Conservation (phyloP, 2,888 invertebrate species). For the Empis stercorea region DNA sequence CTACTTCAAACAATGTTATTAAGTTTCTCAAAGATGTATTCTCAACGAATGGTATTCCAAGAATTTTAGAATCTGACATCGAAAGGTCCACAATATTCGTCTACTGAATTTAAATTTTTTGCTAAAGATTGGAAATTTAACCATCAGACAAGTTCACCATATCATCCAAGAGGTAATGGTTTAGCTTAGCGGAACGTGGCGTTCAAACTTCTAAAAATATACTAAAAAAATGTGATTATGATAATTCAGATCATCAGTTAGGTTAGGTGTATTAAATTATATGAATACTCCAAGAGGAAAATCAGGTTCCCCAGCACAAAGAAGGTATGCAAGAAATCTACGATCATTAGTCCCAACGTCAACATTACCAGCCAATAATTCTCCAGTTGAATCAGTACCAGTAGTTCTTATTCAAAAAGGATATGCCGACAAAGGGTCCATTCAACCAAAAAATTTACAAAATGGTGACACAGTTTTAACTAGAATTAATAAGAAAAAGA, state of each 20-base stretch:
- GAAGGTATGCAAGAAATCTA: conserved; percentile 3
- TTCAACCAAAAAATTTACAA: no score
- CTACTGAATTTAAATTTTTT: conserved; percentile 14
- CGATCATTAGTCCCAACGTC: conserved; percentile 1
- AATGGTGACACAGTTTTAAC: no score
- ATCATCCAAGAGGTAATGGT: conserved; percentile 6
- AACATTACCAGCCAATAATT: no score
- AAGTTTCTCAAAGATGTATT: conserved; percentile 4
- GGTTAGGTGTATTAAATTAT: conserved; percentile 1
- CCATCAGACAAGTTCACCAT: conserved; percentile 7
- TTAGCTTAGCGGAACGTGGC: conserved; percentile 3
- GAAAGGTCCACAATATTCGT: conserved; percentile 15
- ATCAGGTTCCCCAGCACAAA: conserved; percentile 1
- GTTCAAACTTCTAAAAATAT: conserved; percentile 3
- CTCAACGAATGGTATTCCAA: conserved; percentile 10
- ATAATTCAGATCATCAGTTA: conserved; percentile 5
- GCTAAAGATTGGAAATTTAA: conserved; percentile 13
- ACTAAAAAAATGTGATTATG: conserved; percentile 2
- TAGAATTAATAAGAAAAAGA: no score
- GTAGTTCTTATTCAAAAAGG: no score
- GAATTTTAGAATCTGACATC: conserved; percentile 13
- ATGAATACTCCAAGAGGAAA: conserved; percentile 2
- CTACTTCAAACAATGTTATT: conserved; percentile 1
- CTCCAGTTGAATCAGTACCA: no score
- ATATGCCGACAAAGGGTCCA: no score